phyloP scores from a whole-genome alignment of 1,140 invertebrate genomes.

The Drosophila insularis region DNA sequence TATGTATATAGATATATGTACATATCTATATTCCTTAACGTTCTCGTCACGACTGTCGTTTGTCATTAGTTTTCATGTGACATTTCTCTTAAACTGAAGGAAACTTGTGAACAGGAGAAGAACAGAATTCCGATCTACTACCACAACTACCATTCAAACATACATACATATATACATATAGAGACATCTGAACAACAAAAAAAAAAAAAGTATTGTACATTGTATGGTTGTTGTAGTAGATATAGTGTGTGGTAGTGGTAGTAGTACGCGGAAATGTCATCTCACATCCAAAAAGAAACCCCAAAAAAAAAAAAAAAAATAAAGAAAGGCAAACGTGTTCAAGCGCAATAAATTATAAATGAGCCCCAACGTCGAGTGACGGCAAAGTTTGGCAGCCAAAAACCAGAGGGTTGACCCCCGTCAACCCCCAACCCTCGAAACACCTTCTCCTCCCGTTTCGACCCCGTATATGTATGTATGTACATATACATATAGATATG shows the following conservation, averaged over 20 bases:
- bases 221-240: background rate
- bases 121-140: conserved; percentile 6
- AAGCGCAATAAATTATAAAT: conserved; percentile 22
- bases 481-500: background rate
- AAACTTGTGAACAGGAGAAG: conserved; percentile 10
- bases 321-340: conserved; percentile 6
- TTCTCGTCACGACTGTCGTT: conserved; percentile 9
- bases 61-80: conserved; percentile 46
- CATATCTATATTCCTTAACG: background rate
- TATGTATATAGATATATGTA: no score
- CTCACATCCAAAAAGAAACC: background rate
- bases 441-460: background rate
- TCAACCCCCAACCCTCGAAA: background rate
- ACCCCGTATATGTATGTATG: conserved; percentile 8
- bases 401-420: background rate
- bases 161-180: background rate
- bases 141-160: background rate
- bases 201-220: background rate
- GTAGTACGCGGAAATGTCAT: conserved; percentile 18
- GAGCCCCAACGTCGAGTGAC: conserved; percentile 20
- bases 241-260: no score
- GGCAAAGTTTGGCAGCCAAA: conserved; percentile 18
- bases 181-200: background rate
- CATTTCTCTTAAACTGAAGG: conserved; percentile 6
- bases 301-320: conserved; percentile 19